These are phyloP conservation scores for Myotis daubentonii DNA, from an alignment of 2,797 vertebrate species.

Conservation along the genomic window DNA sequence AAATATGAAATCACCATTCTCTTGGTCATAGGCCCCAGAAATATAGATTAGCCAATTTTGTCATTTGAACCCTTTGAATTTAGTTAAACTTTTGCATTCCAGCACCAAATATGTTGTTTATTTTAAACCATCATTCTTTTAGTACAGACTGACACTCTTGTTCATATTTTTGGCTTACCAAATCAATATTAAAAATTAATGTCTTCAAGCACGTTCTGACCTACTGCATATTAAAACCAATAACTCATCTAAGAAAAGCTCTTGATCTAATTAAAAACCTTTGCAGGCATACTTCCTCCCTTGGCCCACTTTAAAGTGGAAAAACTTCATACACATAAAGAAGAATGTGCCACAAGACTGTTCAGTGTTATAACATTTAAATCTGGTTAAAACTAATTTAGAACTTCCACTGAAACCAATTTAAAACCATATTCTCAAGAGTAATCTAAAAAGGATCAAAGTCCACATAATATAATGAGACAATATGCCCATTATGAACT, in stretches of 20 bases:
- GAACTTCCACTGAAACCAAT: constrained; percentile 55
- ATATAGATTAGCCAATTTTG: neutral
- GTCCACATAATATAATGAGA: constrained; percentile 65
- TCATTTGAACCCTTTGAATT: neutral
- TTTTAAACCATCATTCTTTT: neutral
- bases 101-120: neutral
- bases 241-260: constrained; percentile 40
- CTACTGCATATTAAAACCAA: constrained; percentile 9
- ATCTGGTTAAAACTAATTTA: constrained; percentile 59
- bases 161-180: neutral
- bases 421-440: constrained; percentile 64
- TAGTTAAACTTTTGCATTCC: neutral
- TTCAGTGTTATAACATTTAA: constrained; percentile 45
- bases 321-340: constrained; percentile 55
- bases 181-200: neutral
- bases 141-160: neutral
- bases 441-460: constrained; percentile 66
- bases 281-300: neutral
- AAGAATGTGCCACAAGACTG: constrained; percentile 1
- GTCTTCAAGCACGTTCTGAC: neutral
- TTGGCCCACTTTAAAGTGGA: constrained; percentile 24
- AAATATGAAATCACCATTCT: neutral
- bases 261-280: constrained; percentile 32
- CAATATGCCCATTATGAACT: constrained; percentile 38
- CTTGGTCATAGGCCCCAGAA: neutral